phyloP scores from a whole-genome alignment of 2,888 invertebrate species.

The Xestia ashworthii region DNA sequence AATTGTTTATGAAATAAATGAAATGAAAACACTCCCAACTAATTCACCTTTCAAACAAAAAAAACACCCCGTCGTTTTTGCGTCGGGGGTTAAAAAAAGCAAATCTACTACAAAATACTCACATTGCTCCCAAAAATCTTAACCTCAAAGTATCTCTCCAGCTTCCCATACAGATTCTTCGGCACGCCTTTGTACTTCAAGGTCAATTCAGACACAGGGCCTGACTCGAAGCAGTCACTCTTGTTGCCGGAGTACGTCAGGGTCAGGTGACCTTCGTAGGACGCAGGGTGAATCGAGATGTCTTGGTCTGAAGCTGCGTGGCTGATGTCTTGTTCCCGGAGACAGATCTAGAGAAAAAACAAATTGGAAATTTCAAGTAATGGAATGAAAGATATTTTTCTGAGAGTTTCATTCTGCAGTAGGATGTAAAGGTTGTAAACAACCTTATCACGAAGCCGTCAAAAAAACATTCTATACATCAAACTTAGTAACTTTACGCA shows the following conservation, averaged over 20 bases:
- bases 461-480: too few species aligned
- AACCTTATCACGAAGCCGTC: too few species aligned
- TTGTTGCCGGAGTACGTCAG: constrained; percentile 71
- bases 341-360: constrained; percentile 72
- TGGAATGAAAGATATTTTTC: too few species aligned
- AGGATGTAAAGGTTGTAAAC: too few species aligned
- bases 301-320: constrained; percentile 77
- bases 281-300: constrained; percentile 75
- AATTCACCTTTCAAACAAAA: too few species aligned
- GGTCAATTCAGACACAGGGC: constrained; percentile 71
- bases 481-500: too few species aligned
- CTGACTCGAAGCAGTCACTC: constrained; percentile 68
- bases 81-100: too few species aligned
- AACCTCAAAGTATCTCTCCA: constrained; percentile 74
- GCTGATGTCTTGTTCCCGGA: constrained; percentile 76
- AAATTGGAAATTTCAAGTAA: too few species aligned
- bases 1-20: too few species aligned
- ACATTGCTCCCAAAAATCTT: constrained; percentile 79
- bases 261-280: constrained; percentile 77
- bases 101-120: constrained; percentile 46
- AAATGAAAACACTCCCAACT: too few species aligned
- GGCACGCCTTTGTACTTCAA: constrained; percentile 78
- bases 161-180: constrained; percentile 64
- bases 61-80: too few species aligned
- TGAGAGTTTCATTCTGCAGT: too few species aligned